These are phyloP conservation scores for Okapia johnstoni DNA, from an alignment of 2,113 vertebrate species.

Conservation along the genomic window DNA sequence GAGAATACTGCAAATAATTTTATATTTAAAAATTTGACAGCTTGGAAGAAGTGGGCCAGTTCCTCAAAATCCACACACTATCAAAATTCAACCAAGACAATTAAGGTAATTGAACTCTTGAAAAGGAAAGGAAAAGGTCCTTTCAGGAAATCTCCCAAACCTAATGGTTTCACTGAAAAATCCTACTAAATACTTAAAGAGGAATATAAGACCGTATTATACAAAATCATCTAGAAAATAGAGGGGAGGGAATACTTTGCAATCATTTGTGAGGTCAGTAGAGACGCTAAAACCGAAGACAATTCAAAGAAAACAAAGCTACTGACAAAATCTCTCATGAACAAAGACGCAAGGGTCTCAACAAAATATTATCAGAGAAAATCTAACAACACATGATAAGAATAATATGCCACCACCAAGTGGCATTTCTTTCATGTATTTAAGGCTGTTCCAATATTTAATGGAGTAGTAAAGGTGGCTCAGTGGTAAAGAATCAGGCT, in stretches of 20 bases:
- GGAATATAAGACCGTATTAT: background rate
- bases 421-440: background rate
- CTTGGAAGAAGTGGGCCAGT: background rate
- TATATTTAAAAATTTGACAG: constrained; percentile 4
- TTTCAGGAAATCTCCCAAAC: background rate
- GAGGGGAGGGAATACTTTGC: background rate
- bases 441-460: background rate
- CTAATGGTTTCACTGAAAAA: background rate
- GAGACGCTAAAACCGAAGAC: background rate
- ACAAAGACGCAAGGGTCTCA: background rate
- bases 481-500: background rate
- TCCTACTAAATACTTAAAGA: constrained; percentile 2
- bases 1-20: background rate
- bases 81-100: constrained; percentile 6
- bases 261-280: background rate
- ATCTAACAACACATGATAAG: background rate
- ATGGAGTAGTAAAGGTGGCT: background rate
- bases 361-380: background rate
- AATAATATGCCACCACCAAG: background rate
- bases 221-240: background rate
- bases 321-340: background rate
- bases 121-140: background rate
- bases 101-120: background rate
- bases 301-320: background rate
- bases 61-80: background rate